Base-by-base conservation (phyloP, 2,797 vertebrate species). In the Allobates femoralis region DNA sequence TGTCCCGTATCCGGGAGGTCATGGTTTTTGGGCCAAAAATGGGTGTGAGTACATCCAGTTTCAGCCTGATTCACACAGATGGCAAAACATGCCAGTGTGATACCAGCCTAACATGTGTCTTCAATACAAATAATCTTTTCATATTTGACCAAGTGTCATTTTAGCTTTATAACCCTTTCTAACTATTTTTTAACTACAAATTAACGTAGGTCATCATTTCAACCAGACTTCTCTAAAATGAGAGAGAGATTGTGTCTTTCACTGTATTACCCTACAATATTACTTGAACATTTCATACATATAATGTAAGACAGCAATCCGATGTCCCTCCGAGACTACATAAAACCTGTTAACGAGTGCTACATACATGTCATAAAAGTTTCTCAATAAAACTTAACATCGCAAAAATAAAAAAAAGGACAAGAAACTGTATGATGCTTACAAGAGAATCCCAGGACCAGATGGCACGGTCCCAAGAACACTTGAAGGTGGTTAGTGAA, bases 401-500 rank as follows among this genome's bases (percentile, higher is more conserved):
- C 51, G n/a, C 73, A 56, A 79, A 84, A 78, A 79, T 51, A 84
- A 67, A 75, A 46, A n/a, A 46, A 85, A 79, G 56, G 56, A 69
- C 23, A 51, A 77, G 50, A 51, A 50, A 55, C 81, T 37, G 19
- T 34, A 60, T 69, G 60, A 77, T 77, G 71, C 41, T 62, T 74
- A 51, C 46, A 81, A 51, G 23, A 81, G 81, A 85, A 81, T 88
- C 77, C 82, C 78, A 69, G 71, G 62, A 81, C 77, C 78, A 88
- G 69, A 88, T 88, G 87, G 87, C 87, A 88, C 50, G 7, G 53
- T 81, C 78, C 87, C 87, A 85, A 88, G 87, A 88, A 88, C 87
- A 85, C 69, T 88, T 88, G 87, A 88, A 88, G 87, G 87, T 88
- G 83, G 87, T 81, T 88, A 81, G 83, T 85, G 87, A 85, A 85